These are phyloP conservation scores for Nothocercus julius DNA, from an alignment of 2,113 vertebrate genomes.

Conservation along the genomic window DNA sequence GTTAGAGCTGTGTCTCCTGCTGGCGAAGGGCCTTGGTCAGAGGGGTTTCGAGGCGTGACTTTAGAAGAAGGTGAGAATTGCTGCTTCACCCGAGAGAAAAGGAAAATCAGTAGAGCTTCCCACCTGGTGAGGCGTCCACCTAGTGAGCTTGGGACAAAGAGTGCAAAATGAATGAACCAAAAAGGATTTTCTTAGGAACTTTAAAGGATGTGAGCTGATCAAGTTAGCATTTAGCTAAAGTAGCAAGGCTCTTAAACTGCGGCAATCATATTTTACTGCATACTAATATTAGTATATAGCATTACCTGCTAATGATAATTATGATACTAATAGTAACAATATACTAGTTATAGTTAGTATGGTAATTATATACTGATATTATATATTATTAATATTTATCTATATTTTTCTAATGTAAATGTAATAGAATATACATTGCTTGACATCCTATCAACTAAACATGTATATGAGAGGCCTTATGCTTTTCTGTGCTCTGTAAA, in stretches of 20 bases:
- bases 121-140: neutral
- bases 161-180: neutral
- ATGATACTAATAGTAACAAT: too few species aligned
- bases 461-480: neutral
- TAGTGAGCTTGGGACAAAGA: neutral
- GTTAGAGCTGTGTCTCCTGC: conserved; percentile 78
- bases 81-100: neutral
- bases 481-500: neutral
- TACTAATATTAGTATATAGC: too few species aligned
- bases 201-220: neutral
- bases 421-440: neutral
- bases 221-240: neutral
- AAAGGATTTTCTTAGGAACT: neutral
- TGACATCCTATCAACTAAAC: neutral
- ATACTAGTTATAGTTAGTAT: neutral
- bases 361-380: neutral
- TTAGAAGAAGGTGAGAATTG: conserved; percentile 75
- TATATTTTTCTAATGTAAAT: neutral
- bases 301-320: too few species aligned
- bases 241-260: neutral
- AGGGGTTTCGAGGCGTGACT: conserved; percentile 74
- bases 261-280: neutral
- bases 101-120: neutral
- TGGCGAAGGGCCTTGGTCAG: conserved; percentile 72
- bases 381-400: neutral